These are phyloP conservation scores for Cydia pomonella DNA, from an alignment of 1,140 invertebrate genomes.

Conservation along the genomic window DNA sequence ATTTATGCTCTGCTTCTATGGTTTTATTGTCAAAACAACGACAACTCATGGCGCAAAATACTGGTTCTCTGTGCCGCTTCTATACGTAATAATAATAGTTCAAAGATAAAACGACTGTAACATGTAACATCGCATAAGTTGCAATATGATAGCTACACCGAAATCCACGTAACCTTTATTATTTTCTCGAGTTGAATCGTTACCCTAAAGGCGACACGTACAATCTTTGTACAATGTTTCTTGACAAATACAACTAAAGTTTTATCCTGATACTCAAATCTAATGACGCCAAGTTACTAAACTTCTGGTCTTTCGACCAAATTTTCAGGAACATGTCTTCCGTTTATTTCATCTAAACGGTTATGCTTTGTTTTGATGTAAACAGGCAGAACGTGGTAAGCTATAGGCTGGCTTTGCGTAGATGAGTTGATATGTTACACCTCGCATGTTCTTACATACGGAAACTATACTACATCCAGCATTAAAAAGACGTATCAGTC, in stretches of 20 bases:
- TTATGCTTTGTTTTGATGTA: not conserved
- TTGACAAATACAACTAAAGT: not conserved
- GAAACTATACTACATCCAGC: not conserved
- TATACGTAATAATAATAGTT: too few relatives aligned
- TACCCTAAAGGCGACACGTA: too few relatives aligned
- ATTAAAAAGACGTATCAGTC: not conserved
- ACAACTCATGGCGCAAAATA: too few relatives aligned
- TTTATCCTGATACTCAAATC: not conserved
- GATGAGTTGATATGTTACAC: constrained; percentile 1
- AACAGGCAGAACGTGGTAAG: not conserved
- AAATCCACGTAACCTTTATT: too few relatives aligned
- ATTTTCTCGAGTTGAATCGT: too few relatives aligned
- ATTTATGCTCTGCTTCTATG: too few relatives aligned
- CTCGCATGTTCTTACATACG: constrained; percentile 4
- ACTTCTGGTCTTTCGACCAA: not conserved
- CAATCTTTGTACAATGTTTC: too few relatives aligned
- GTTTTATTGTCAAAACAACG: too few relatives aligned
- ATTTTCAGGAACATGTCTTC: not conserved
- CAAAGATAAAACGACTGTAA: too few relatives aligned
- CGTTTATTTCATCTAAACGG: constrained; percentile 7
- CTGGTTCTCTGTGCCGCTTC: too few relatives aligned
- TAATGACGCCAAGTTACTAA: not conserved
- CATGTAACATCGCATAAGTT: too few relatives aligned
- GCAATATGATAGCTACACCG: too few relatives aligned
- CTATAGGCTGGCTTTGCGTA: not conserved